Conservation (phyloP, 2,888 invertebrate genomes). For the Amblyteles armatorius region DNA sequence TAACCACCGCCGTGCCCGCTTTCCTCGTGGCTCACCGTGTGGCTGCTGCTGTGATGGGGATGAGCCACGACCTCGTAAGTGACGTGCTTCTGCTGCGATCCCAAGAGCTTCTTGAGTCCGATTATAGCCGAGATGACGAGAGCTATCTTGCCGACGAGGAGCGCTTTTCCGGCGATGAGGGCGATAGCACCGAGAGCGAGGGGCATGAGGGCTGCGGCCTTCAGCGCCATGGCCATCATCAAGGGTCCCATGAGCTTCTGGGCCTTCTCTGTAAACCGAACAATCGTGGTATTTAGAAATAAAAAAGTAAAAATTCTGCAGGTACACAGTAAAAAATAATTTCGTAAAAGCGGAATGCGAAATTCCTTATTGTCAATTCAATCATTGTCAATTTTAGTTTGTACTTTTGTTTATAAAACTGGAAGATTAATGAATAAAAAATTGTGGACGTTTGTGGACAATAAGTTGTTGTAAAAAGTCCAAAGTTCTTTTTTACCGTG, state of each 20-base stretch:
- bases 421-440: too few species aligned
- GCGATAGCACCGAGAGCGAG: constrained; percentile 93
- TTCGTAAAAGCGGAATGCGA: too few species aligned
- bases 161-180: constrained; percentile 93
- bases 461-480: too few species aligned
- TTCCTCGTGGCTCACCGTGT: constrained; percentile 90
- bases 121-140: constrained; percentile 93
- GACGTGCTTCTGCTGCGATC: constrained; percentile 92
- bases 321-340: too few species aligned
- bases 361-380: too few species aligned
- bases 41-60: constrained; percentile 91
- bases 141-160: constrained; percentile 94
- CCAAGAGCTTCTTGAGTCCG: constrained; percentile 92
- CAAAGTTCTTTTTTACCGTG: too few species aligned
- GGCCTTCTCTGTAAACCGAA: constrained; percentile 87
- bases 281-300: neutral
- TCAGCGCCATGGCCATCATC: constrained; percentile 91
- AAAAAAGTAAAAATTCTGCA: neutral
- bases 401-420: too few species aligned
- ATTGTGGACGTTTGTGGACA: too few species aligned
- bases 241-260: constrained; percentile 92
- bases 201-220: constrained; percentile 92
- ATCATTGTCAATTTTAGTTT: too few species aligned
- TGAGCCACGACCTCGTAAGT: constrained; percentile 95
- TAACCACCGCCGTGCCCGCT: constrained; percentile 86